phyloP scores from a whole-genome alignment of 1,140 invertebrate species.

The Nasonia vitripennis region DNA sequence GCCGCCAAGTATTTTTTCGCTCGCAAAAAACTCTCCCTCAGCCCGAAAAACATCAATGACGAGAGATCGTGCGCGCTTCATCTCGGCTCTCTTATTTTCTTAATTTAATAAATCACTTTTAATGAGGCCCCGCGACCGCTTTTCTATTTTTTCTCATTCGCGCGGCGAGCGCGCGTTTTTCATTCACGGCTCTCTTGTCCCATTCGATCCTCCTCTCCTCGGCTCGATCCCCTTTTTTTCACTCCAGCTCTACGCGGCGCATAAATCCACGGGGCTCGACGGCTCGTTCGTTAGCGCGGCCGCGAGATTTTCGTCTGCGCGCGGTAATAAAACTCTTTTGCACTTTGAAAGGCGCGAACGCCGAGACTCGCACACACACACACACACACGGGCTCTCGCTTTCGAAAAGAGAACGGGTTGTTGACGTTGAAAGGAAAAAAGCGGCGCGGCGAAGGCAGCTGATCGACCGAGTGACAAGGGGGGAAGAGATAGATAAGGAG shows the following conservation, averaged over 20 bases:
- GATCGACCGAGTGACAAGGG: neutral
- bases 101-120: slow-evolving; percentile 51
- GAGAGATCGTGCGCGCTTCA: slow-evolving; percentile 32
- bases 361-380: neutral
- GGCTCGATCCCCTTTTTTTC: slow-evolving; percentile 25
- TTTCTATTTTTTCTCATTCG: slow-evolving; percentile 7
- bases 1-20: slow-evolving; percentile 3
- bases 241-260: neutral
- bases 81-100: slow-evolving; percentile 3
- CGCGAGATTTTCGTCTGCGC: slow-evolving; percentile 48
- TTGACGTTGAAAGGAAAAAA: slow-evolving; percentile 30
- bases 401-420: slow-evolving; percentile 24
- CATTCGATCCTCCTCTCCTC: slow-evolving; percentile 28
- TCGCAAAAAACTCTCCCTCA: neutral
- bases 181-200: slow-evolving; percentile 29
- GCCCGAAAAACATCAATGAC: slow-evolving; percentile 39
- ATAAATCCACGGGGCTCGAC: slow-evolving; percentile 42
- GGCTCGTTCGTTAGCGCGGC: slow-evolving; percentile 50
- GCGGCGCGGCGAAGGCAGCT: neutral
- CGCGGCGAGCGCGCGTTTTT: slow-evolving; percentile 4
- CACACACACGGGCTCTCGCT: neutral
- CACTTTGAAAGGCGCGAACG: slow-evolving; percentile 39
- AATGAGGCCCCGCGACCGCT: slow-evolving; percentile 25
- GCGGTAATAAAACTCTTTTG: slow-evolving; percentile 54
- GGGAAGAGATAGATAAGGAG: neutral